Percentiles rank a stretch among this genome's conserved stretches.
These are phyloP conservation scores for Pristionchus arcanus DNA, from an alignment of 2,888 invertebrate genomes.

Conservation along the genomic window DNA sequence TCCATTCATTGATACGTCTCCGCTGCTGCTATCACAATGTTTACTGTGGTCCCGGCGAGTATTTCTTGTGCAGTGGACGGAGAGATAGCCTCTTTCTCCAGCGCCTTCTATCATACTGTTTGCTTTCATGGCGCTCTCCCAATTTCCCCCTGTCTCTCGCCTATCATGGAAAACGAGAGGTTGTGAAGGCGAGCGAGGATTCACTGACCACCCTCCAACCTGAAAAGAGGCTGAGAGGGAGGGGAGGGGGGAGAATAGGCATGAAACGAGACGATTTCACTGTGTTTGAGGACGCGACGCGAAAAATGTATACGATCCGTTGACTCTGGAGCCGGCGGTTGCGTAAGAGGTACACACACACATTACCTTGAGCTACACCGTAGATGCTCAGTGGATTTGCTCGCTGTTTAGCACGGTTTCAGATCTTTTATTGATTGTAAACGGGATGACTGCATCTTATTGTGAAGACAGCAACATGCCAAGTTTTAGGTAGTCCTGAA, in stretches of 20 bases:
- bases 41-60: slow-evolving; percentile 11
- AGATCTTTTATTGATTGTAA: too few species aligned
- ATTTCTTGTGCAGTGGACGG: neutral
- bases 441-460: too few species aligned
- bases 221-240: neutral
- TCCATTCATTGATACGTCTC: neutral
- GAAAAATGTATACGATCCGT: neutral
- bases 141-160: neutral
- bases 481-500: neutral
- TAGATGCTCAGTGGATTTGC: too few species aligned
- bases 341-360: neutral
- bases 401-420: too few species aligned
- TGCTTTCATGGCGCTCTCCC: neutral
- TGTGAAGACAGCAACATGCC: too few species aligned
- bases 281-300: too few species aligned
- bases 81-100: neutral
- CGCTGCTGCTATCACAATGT: slow-evolving; percentile 16
- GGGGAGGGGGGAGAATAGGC: neutral
- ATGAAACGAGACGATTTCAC: slow-evolving; percentile 18
- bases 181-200: neutral
- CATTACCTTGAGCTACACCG: too few species aligned
- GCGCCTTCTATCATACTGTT: slow-evolving; percentile 25
- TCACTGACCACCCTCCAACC: slow-evolving; percentile 14
- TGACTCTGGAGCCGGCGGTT: neutral
- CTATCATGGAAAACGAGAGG: neutral